Base-by-base conservation (phyloP, 2,113 vertebrate species). In the Sorex araneus region DNA sequence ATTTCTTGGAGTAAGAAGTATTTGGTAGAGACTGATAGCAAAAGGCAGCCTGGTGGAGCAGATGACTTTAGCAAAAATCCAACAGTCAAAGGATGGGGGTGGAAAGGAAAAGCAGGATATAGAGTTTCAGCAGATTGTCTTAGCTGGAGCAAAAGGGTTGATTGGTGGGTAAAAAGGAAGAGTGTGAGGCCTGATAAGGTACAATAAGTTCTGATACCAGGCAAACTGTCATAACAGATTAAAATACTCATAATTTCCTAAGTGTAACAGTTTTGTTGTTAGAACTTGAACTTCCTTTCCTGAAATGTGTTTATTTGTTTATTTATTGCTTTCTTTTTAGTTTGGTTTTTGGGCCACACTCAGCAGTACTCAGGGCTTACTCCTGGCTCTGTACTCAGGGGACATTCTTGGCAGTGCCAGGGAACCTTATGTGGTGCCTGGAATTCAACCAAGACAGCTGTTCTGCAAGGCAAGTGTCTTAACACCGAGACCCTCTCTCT, bases 151-250 rank as follows among this genome's bases (percentile, higher is more conserved):
- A 28, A 80, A 75, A n/a, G 75, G 8, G 32, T 76, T 47, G 71
- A 67, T 19, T 85, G n/a, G 27, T 66, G 43, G 63, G 47, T 74
- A 15, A 74, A 80, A 78, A 94, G 87, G 94, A 92, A 89, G 87
- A 75, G 15, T 93, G 90, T 70, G 28, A 40, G 36, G 47, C 75
- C 43, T 87, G 88, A 96, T 93, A 95, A 82, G 40, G 18, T 15
- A 23, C 69, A 60, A 27, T 13, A 60, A 2, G 0, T 71, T 89
- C 54, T 78, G 63, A 70, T 66, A 78, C 32, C 23, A 43, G 69
- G 3, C 63, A 64, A 74, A 82, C 63, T 32, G 28, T 76, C 84
- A n/a, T 66, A 40, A 70, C 30, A 85, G 64, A 66, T 47, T 66
- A 81, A 88, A 82, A 77, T n/a, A 84, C 73, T 82, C 79, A 10